Base-by-base conservation (phyloP, 1,140 invertebrate genomes). In the Lineus longissimus region DNA sequence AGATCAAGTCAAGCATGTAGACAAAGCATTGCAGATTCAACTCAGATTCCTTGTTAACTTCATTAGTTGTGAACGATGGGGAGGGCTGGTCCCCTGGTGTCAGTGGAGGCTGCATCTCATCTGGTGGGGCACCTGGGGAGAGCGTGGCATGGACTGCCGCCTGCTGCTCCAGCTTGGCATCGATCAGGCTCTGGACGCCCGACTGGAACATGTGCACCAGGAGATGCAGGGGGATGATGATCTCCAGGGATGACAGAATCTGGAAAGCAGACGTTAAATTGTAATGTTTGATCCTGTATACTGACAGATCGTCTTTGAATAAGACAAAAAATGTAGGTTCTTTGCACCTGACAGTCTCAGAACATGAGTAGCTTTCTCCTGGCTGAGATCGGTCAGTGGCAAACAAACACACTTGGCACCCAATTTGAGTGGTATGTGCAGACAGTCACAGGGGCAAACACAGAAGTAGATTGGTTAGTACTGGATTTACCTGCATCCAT, bases 1-100 rank as follows among this genome's bases (percentile, higher is more conserved):
- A 82, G 40, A 97, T 81, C 66, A 98, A 90, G 79, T 98, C 96
- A 59, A 98, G 83, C 94, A 98, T 98, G 1, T 98, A 86, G 65
- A 98, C 93, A 78, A 93, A 97, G 74, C 95, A 97, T 2, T 91
- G 92, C 7, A 97, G 82, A 45, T 82, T 76, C 4, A 81, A 70
- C 62, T 85, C 84, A n/a, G 75, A 71, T 58, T 80, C 78, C 27
- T 71, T 64, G 0, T 79, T 75, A 15, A 22, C 30, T 23, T 41
- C 54, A 62, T 33, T 31, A n/a, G 30, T 33, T 17, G 55, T 57
- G 23, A 27, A 33, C 17, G 40, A 43, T 47, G 30, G 36, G 19
- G 36, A 19, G 4, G 68, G 71, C 15, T 69, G 64, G n/a, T 70
- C 71, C 59, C 72, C 71, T 4, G 76, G 76, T 55, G 75, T 78